Conservation (phyloP, 2,888 invertebrate species). For the Rhagonycha fulva region DNA sequence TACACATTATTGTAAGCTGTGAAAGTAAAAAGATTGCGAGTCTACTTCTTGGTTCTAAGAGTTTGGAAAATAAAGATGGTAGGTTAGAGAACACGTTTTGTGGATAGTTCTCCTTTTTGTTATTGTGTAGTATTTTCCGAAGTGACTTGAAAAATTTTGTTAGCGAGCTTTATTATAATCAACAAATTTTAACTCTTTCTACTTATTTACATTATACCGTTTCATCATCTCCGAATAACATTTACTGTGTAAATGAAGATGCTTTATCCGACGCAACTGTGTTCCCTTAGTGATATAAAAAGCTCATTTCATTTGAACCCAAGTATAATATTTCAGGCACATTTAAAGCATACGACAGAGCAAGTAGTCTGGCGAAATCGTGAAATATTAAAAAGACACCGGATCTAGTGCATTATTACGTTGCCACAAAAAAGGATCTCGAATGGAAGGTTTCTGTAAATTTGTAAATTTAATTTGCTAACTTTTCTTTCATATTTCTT, state of each 20-base stretch:
- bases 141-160: background rate
- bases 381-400: constrained; percentile 35
- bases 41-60: background rate
- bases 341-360: constrained; percentile 32
- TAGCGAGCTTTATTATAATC: background rate
- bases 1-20: constrained; percentile 18
- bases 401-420: constrained; percentile 16
- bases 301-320: constrained; percentile 36
- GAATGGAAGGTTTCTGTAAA: constrained; percentile 10
- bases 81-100: background rate
- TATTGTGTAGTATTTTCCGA: too few relatives aligned
- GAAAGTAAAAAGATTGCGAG: constrained; percentile 14
- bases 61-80: background rate
- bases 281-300: constrained; percentile 30
- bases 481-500: background rate
- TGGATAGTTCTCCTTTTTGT: background rate
- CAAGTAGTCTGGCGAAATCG: constrained; percentile 32
- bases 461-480: constrained; percentile 7
- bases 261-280: constrained; percentile 20
- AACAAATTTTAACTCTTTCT: constrained; percentile 5
- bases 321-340: constrained; percentile 36
- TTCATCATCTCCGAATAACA: constrained; percentile 26
- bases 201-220: constrained; percentile 15
- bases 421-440: constrained; percentile 14
- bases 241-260: constrained; percentile 31